phyloP scores from a whole-genome alignment of 2,797 vertebrate genomes.

The Gallinago nigripennis region DNA sequence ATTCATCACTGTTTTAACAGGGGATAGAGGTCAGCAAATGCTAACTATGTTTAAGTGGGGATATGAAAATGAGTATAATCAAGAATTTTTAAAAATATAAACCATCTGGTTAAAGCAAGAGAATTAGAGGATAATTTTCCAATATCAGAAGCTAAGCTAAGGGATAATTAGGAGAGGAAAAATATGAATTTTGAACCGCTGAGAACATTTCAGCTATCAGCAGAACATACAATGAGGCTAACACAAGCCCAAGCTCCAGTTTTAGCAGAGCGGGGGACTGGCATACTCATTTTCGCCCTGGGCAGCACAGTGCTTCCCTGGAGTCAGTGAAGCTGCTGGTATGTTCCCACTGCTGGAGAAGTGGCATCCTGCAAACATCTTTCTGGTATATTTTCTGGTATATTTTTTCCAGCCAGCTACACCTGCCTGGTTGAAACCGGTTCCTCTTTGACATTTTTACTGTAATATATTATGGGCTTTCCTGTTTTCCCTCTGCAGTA shows the following conservation, averaged over 20 bases:
- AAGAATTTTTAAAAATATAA: conserved; percentile 56
- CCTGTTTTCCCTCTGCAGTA: neutral
- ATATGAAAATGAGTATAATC: conserved; percentile 66
- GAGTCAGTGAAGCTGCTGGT: neutral
- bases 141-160: conserved; percentile 52
- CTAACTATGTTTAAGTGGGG: conserved; percentile 55
- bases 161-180: conserved; percentile 59
- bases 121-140: conserved; percentile 60
- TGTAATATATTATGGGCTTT: neutral
- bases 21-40: conserved; percentile 57
- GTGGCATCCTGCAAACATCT: neutral
- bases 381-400: neutral
- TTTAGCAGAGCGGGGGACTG: neutral
- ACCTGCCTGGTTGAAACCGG: neutral
- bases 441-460: neutral
- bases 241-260: neutral
- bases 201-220: conserved; percentile 47
- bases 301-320: neutral
- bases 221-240: conserved; percentile 8
- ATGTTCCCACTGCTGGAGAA: neutral
- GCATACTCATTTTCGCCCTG: neutral
- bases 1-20: conserved; percentile 41
- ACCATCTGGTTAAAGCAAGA: conserved; percentile 59
- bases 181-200: conserved; percentile 30
- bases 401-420: too few relatives aligned